A percentile compares a stretch with the other conserved stretches of the same genome.
These are phyloP conservation scores for Onthophagus sagittarius DNA, from an alignment of 2,888 invertebrate genomes.

Conservation along the genomic window DNA sequence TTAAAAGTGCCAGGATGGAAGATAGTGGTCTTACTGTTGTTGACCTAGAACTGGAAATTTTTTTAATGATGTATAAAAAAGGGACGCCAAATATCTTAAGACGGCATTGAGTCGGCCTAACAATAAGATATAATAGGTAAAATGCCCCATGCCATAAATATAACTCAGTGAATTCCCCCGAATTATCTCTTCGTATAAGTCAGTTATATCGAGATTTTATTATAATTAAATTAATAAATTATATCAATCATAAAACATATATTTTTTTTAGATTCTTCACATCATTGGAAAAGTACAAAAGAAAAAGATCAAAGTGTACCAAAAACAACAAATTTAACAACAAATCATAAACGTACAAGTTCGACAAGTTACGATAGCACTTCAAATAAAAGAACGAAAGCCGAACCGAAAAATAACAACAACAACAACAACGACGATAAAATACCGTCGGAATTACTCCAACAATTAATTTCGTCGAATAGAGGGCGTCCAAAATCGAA, in stretches of 20 bases:
- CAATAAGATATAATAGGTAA: too few relatives aligned
- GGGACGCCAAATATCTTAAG: too few relatives aligned
- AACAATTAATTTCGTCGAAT: slow-evolving; percentile 57
- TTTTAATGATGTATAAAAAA: too few relatives aligned
- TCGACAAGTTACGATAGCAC: slow-evolving; percentile 34
- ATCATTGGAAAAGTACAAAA: slow-evolving; percentile 9
- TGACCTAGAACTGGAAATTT: too few relatives aligned
- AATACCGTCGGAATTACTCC: slow-evolving; percentile 54
- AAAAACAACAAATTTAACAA: slow-evolving; percentile 16
- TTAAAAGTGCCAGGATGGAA: too few relatives aligned
- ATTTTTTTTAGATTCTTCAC: neutral
- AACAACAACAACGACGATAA: slow-evolving; percentile 32
- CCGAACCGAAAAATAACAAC: slow-evolving; percentile 36
- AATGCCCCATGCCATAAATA: too few relatives aligned
- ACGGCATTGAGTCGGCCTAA: too few relatives aligned
- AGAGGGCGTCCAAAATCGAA: slow-evolving; percentile 43
- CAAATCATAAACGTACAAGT: slow-evolving; percentile 34
- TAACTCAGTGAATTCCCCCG: too few relatives aligned
- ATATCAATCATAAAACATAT: neutral
- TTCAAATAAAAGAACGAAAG: slow-evolving; percentile 38
- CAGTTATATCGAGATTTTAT: too few relatives aligned
- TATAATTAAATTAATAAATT: neutral
- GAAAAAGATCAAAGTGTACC: slow-evolving; percentile 13
- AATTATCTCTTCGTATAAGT: too few relatives aligned
- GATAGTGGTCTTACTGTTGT: too few relatives aligned